These are phyloP conservation scores for Sepioteuthis lessoniana DNA, from an alignment of 2,888 invertebrate genomes.

Conservation along the genomic window DNA sequence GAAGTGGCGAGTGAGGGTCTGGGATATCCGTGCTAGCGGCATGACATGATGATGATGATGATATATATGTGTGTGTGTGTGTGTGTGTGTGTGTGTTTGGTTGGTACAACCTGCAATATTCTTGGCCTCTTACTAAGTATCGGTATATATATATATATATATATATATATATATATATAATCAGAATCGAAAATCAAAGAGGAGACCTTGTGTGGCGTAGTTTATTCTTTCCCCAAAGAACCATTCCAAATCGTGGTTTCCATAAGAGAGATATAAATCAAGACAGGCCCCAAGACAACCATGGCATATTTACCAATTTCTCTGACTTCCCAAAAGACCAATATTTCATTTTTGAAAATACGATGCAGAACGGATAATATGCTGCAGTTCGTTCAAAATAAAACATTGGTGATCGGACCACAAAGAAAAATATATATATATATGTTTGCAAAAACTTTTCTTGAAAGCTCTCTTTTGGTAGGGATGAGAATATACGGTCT, in stretches of 20 bases:
- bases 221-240: background rate
- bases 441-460: too few relatives aligned
- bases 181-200: background rate
- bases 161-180: too few relatives aligned
- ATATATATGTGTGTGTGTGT: too few relatives aligned
- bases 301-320: background rate
- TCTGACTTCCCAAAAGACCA: background rate
- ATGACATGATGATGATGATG: too few relatives aligned
- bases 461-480: too few relatives aligned
- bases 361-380: background rate
- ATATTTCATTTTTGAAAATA: conserved; percentile 14
- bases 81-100: too few relatives aligned
- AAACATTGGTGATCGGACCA: background rate
- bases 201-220: background rate
- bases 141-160: too few relatives aligned
- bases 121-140: background rate
- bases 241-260: background rate
- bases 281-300: background rate
- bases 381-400: background rate
- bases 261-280: background rate
- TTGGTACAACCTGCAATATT: background rate
- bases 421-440: too few relatives aligned
- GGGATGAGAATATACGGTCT: too few relatives aligned
- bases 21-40: too few relatives aligned
- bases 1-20: too few relatives aligned